phyloP scores from a whole-genome alignment of 2,888 invertebrate genomes.

The Creontiades dilutus region DNA sequence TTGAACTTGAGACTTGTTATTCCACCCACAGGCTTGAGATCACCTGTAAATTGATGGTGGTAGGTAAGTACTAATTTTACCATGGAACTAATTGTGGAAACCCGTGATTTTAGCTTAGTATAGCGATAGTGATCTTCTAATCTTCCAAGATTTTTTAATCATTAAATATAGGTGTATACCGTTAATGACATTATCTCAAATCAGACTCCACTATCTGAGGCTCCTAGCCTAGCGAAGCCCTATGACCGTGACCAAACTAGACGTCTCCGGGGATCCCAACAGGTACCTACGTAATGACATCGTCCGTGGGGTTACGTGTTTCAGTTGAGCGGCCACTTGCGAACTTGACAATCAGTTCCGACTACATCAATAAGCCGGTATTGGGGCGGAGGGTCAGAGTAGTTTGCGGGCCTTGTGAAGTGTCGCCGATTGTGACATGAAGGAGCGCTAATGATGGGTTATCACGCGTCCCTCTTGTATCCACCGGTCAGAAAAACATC shows the following conservation, averaged over 20 bases:
- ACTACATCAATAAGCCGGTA: neutral
- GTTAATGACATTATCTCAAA: too few relatives aligned
- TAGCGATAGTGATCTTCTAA: too few relatives aligned
- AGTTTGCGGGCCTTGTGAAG: neutral
- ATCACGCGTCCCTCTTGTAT: neutral
- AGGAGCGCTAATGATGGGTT: neutral
- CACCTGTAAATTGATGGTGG: too few relatives aligned
- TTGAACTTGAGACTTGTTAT: too few relatives aligned
- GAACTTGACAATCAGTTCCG: neutral
- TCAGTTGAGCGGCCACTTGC: neutral
- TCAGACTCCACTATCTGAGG: neutral
- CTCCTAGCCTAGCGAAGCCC: neutral
- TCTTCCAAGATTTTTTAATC: too few relatives aligned
- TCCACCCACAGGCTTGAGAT: too few relatives aligned
- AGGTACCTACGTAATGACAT: neutral
- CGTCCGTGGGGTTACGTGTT: neutral
- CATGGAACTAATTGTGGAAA: too few relatives aligned
- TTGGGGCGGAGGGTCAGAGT: neutral
- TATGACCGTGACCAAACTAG: constrained; percentile 8
- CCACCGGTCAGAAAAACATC: too few relatives aligned
- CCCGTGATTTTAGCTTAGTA: too few relatives aligned
- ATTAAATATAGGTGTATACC: too few relatives aligned
- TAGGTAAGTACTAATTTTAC: too few relatives aligned
- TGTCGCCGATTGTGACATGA: neutral
- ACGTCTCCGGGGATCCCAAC: neutral